A percentile compares a stretch with the other conserved stretches of the same genome.
phyloP scores from a whole-genome alignment of 2,888 invertebrate species.

The Helleia helle region DNA sequence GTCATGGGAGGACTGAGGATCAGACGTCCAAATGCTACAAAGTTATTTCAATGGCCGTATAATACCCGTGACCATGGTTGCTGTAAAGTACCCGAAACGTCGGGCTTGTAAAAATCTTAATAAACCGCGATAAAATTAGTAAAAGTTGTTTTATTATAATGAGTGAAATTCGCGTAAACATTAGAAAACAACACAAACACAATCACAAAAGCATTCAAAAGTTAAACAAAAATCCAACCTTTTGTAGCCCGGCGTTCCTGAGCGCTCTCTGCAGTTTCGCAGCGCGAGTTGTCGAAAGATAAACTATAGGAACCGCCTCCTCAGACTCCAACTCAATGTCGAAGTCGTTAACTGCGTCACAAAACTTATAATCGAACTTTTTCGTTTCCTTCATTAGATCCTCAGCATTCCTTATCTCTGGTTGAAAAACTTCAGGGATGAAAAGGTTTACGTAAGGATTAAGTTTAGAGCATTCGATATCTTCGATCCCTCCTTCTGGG shows the following conservation, averaged over 20 bases:
- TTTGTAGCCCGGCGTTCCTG: constrained; percentile 72
- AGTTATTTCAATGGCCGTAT: no score
- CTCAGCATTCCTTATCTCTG: constrained; percentile 43
- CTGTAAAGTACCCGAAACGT: no score
- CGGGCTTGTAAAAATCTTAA: no score
- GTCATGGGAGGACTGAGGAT: no score
- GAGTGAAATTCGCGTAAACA: no score
- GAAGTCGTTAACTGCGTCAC: constrained; percentile 61
- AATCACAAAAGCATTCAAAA: constrained; percentile 2
- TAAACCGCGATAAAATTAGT: no score
- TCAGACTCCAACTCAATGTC: constrained; percentile 57
- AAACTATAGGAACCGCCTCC: constrained; percentile 59
- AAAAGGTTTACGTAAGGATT: constrained; percentile 53
- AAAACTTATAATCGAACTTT: constrained; percentile 60
- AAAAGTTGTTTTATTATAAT: no score
- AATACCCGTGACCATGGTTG: no score
- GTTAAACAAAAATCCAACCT: constrained; percentile 44
- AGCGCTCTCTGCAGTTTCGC: constrained; percentile 70
- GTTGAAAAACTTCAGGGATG: constrained; percentile 53
- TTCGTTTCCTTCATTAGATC: constrained; percentile 36
- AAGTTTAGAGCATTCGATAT: constrained; percentile 35
- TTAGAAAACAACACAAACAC: background rate
- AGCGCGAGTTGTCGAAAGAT: constrained; percentile 66
- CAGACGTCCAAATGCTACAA: no score
- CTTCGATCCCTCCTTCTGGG: constrained; percentile 39